Evolutionary conservation across 2,113 vertebrate genomes (phyloP), one percentile per base, ranked within the genome.

Genomic region (Callipepla californica): DNA sequence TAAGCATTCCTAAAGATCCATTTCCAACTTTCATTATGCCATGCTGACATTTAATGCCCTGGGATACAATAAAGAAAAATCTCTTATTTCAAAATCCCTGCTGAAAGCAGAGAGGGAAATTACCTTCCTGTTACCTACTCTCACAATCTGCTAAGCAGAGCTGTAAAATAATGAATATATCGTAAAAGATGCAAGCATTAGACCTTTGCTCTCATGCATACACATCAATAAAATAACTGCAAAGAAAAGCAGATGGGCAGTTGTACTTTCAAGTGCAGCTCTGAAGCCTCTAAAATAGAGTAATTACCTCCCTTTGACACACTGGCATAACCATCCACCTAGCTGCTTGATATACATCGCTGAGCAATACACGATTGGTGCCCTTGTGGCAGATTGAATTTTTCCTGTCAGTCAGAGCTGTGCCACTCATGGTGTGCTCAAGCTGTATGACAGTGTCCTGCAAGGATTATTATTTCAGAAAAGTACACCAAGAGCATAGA

Each of bases 151-250:
- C 38, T 48, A 72, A 68, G 53, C 1, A 48, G 51, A 4, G 28
- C 25, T 53, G 36, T 91, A 92, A 95, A 92, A 90, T 36, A 78
- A 72, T 91, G 89, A 93, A 92, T 61, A 48, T 18, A 80, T 44
- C 20, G 11, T 34, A 47, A 70, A 85, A 85, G 26, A 80, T 77
- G 65, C 14, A 95, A 91, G 11, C 5, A 16, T 61, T 61, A 81
- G 62, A 81, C 75, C 61, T 95, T 92, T 88, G 79, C 80, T 76
- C 79, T 68, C 45, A 47, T 8, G 7, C 19, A 32, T 57, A n/a
- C 19, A 74, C 22, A 69, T 84, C 82, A 88, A 79, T 77, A 87
- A 93, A 92, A 66, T 58, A 70, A 30, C 11, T 75, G 67, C 79
- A 86, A 92, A 90, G 48, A 19, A 93, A 90, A 85, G 58, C 77